These are phyloP conservation scores for Pseudochirops corinnae DNA, from an alignment of 2,797 vertebrate species.

Conservation along the genomic window DNA sequence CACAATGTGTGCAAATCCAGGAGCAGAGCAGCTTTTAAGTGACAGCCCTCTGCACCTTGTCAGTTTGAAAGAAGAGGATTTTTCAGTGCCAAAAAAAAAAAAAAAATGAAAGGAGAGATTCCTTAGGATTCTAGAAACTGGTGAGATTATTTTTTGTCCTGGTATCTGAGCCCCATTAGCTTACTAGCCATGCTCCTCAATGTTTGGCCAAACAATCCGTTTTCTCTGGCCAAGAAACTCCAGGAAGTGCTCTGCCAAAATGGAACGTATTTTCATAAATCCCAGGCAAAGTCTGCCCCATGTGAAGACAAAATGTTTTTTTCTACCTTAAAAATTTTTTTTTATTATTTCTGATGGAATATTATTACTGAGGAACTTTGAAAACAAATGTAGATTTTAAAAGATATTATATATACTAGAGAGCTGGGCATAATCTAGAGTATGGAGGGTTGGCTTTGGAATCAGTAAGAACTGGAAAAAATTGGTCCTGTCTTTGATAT, in stretches of 20 bases:
- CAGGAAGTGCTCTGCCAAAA: not conserved
- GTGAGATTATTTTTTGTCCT: constrained; percentile 1
- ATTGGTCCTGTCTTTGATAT: not conserved
- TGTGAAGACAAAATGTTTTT: constrained; percentile 16
- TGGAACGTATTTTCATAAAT: not conserved
- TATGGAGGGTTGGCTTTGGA: not conserved
- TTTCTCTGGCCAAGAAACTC: not conserved
- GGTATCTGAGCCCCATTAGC: not conserved
- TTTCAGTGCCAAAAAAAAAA: constrained; percentile 43
- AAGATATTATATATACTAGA: not conserved
- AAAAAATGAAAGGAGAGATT: constrained; percentile 46
- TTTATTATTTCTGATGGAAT: not conserved
- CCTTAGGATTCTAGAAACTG: constrained; percentile 2
- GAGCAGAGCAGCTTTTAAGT: constrained; percentile 70
- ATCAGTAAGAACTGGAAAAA: not conserved
- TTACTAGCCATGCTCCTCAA: not conserved
- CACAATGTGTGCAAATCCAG: constrained; percentile 66
- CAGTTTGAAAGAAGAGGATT: not conserved
- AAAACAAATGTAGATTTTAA: not conserved
- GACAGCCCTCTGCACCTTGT: constrained; percentile 46
- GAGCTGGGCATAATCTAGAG: not conserved
- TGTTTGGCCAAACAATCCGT: not conserved
- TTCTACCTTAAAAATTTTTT: not conserved
- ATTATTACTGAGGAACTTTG: not conserved
- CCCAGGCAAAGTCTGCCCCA: not conserved